phyloP scores from a whole-genome alignment of 2,797 vertebrate species.

The Esox masquinongy region DNA sequence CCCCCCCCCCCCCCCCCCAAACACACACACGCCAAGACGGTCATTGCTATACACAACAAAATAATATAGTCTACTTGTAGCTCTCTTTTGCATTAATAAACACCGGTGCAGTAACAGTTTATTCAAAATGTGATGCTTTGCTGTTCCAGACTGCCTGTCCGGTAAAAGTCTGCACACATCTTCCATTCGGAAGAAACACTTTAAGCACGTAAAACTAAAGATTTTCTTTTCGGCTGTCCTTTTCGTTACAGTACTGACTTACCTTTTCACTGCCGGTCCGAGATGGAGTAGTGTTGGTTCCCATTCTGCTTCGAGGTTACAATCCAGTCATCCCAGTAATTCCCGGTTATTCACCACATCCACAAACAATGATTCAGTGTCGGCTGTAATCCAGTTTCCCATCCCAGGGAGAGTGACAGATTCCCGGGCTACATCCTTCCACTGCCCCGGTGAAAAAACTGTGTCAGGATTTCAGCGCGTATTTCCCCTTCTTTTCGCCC shows the following conservation, averaged over 20 bases:
- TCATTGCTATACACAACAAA: neutral
- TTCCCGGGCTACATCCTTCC: conserved; percentile 75
- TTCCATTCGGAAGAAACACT: neutral
- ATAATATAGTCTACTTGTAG: conserved; percentile 1
- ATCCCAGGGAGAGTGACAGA: conserved; percentile 68
- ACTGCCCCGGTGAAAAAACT: conserved; percentile 67
- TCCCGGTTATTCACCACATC: conserved; percentile 62
- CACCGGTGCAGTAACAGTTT: conserved; percentile 19
- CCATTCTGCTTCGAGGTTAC: conserved; percentile 73
- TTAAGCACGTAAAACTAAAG: neutral
- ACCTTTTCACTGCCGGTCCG: conserved; percentile 73
- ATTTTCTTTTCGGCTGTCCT: neutral
- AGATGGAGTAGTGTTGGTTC: conserved; percentile 68
- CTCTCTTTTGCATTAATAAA: conserved; percentile 31
- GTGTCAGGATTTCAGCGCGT: conserved; percentile 73
- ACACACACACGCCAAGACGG: neutral
- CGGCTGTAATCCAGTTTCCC: conserved; percentile 76
- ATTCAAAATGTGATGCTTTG: neutral
- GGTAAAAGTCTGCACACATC: neutral
- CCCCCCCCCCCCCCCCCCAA: neutral
- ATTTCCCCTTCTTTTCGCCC: conserved; percentile 57
- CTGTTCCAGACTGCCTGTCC: neutral
- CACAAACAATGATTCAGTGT: conserved; percentile 57
- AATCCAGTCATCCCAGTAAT: conserved; percentile 67
- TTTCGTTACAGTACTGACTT: conserved; percentile 51